Percentiles rank a stretch among this genome's conserved stretches.
These are phyloP conservation scores for Baronia brevicornis DNA, from an alignment of 2,888 invertebrate species.

Conservation along the genomic window DNA sequence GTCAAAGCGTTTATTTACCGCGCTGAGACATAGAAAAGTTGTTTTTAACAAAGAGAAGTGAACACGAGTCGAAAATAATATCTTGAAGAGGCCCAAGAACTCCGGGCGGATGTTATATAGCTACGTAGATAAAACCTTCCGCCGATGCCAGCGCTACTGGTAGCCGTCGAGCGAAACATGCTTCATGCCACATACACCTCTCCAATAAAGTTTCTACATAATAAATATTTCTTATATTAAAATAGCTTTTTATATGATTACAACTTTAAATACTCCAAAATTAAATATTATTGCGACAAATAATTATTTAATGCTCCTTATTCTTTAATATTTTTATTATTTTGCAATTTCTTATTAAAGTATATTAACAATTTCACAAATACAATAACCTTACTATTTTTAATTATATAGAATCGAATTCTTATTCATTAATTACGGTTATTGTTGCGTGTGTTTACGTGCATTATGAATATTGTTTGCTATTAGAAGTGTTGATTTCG, in stretches of 20 bases:
- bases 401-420: too few relatives aligned
- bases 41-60: slow-evolving; percentile 63
- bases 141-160: slow-evolving; percentile 65
- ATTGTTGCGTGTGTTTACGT: too few relatives aligned
- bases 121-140: slow-evolving; percentile 76
- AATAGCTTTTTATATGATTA: slow-evolving; percentile 27
- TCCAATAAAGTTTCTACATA: slow-evolving; percentile 42
- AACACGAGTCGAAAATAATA: slow-evolving; percentile 62
- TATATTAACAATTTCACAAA: too few relatives aligned
- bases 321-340: slow-evolving; percentile 1
- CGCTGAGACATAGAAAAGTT: slow-evolving; percentile 59
- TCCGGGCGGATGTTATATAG: slow-evolving; percentile 72
- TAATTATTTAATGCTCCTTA: slow-evolving; percentile 5
- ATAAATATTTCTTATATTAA: slow-evolving; percentile 20
- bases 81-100: slow-evolving; percentile 60
- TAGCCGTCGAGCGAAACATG: slow-evolving; percentile 52
- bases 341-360: too few relatives aligned
- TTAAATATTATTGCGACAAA: slow-evolving; percentile 9
- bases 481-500: too few relatives aligned
- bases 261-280: too few relatives aligned
- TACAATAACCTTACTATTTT: too few relatives aligned
- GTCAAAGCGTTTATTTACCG: slow-evolving; percentile 40
- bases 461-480: too few relatives aligned
- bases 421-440: too few relatives aligned
- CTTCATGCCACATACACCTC: slow-evolving; percentile 66